Conservation (phyloP, 2,113 vertebrate genomes). For the Glaucidium brasilianum region DNA sequence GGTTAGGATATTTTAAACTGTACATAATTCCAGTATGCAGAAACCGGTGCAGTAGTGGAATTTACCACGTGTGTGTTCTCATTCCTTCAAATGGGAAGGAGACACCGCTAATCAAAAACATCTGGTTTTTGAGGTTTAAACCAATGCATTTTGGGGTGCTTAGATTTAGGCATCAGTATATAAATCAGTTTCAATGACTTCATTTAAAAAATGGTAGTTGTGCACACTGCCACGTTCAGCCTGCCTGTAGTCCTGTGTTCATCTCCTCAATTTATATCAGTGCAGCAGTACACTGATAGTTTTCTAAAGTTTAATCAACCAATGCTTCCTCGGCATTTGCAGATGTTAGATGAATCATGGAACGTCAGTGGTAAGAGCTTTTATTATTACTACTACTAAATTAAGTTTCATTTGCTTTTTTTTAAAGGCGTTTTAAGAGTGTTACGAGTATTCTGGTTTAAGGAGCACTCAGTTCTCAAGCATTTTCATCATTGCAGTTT, state of each 20-base stretch:
- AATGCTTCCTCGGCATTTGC: background rate
- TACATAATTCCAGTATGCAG: background rate
- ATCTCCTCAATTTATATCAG: background rate
- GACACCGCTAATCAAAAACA: background rate
- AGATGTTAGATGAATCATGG: background rate
- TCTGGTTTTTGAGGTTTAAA: background rate
- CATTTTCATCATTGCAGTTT: background rate
- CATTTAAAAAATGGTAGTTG: background rate
- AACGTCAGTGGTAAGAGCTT: background rate
- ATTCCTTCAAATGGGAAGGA: background rate
- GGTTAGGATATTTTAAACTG: background rate
- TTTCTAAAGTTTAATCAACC: slow-evolving; percentile 7
- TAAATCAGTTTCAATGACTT: background rate
- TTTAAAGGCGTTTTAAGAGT: background rate
- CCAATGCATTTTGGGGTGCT: background rate
- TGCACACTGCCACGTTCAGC: background rate
- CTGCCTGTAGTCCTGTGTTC: background rate
- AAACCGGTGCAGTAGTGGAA: background rate
- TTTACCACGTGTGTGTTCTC: background rate
- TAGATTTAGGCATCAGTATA: background rate
- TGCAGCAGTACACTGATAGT: background rate
- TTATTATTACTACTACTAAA: background rate
- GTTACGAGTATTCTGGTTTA: background rate
- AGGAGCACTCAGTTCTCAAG: background rate
- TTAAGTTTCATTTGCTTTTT: background rate